A percentile compares a stretch with the other conserved stretches of the same genome.
These are phyloP conservation scores for Pteropus rufus DNA, from an alignment of 2,797 vertebrate genomes.

Conservation along the genomic window DNA sequence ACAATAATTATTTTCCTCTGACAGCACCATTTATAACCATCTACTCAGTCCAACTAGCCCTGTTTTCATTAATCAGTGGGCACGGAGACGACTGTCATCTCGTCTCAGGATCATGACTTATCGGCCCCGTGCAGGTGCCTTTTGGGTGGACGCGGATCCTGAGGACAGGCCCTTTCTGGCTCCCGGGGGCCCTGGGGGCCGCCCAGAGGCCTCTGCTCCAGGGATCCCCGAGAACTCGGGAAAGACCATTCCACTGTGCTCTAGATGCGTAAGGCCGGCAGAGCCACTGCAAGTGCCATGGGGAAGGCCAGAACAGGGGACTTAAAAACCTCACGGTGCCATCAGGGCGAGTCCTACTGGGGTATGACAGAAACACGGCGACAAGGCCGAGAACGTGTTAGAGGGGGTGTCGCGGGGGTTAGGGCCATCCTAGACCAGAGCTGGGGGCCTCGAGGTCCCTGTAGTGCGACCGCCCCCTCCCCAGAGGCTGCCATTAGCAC, in stretches of 20 bases:
- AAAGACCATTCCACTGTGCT: not conserved
- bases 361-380: accelerated
- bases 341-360: not conserved
- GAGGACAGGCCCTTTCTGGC: not conserved
- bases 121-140: slow-evolving; percentile 74
- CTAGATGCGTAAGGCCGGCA: not conserved
- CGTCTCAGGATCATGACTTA: slow-evolving; percentile 84
- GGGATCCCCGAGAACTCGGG: not conserved
- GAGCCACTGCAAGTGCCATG: not conserved
- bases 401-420: not conserved
- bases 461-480: not conserved
- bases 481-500: not conserved
- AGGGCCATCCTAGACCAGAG: not conserved
- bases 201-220: no score
- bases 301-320: not conserved
- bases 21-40: slow-evolving; percentile 86
- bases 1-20: slow-evolving; percentile 86
- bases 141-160: not conserved
- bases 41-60: slow-evolving; percentile 83
- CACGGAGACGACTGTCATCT: slow-evolving; percentile 82
- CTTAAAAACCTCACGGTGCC: not conserved
- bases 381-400: not conserved
- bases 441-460: not conserved
- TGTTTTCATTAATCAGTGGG: slow-evolving; percentile 85
- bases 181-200: not conserved